Percentiles rank a stretch among this genome's conserved stretches.
phyloP scores from a whole-genome alignment of 2,888 invertebrate genomes.

The Volucella inflata region DNA sequence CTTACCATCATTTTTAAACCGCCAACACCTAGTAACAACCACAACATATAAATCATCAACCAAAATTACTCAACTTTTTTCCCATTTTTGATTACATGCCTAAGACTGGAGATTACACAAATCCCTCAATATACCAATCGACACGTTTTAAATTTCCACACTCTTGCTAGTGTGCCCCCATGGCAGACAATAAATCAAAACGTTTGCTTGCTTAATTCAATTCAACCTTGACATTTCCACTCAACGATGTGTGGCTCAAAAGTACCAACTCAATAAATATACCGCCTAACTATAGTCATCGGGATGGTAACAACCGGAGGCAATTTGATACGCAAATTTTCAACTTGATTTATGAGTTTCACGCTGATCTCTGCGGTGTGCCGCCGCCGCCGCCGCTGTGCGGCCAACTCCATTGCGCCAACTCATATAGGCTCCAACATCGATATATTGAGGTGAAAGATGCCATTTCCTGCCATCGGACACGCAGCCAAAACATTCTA shows the following conservation, averaged over 20 bases:
- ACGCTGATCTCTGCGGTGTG: conserved; percentile 60
- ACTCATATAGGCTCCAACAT: conserved; percentile 52
- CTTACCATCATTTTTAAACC: neutral
- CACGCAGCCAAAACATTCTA: conserved; percentile 30
- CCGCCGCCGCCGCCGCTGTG: conserved; percentile 43
- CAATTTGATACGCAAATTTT: conserved; percentile 69
- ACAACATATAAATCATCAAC: conserved; percentile 13
- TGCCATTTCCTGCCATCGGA: conserved; percentile 55
- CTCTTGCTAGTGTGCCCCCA: conserved; percentile 34
- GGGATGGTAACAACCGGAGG: conserved; percentile 60
- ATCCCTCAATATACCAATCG: conserved; percentile 30
- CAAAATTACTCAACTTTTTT: conserved; percentile 42
- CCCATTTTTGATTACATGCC: conserved; percentile 23
- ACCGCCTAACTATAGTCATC: conserved; percentile 61
- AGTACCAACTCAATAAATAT: conserved; percentile 51
- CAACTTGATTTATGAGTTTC: conserved; percentile 65
- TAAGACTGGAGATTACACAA: conserved; percentile 19
- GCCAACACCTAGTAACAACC: neutral
- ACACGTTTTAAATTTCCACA: conserved; percentile 52
- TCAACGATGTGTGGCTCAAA: conserved; percentile 19
- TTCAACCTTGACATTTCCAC: conserved; percentile 68
- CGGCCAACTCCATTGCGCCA: conserved; percentile 20
- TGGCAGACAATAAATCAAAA: conserved; percentile 60
- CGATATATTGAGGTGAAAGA: conserved; percentile 47
- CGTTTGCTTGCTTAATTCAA: conserved; percentile 47